Evolutionary conservation across 2,113 vertebrate species (phyloP), one percentile per base, ranked within the genome.

Genomic region (Megaceryle maxima): DNA sequence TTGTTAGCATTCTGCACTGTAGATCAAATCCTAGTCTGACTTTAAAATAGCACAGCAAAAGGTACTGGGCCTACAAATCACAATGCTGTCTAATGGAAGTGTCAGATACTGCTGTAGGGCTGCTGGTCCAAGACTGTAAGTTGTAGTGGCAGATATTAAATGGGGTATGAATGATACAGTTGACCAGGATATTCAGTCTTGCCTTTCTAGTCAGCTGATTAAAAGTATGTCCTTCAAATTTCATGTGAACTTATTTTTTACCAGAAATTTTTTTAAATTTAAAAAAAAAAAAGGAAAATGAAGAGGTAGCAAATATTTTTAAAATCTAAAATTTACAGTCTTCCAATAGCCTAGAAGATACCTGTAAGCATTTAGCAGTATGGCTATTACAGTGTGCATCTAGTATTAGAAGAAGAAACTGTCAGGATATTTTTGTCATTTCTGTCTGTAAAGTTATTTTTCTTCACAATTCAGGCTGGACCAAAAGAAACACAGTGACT

Each of bases 1-100:
- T 17, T n/a, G 50, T 88, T 57, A 57, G 56, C 39, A 67, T 57
- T 87, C 74, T 48, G 44, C 13, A 19, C 5, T 24, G 57, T 31
- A 41, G 74, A 82, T 68, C 21, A 14, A 25, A 83, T 62, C 53
- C 79, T 83, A 57, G 60, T 29, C 73, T 96, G 79, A 85, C 63
- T 90, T 95, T 72, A 91, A 96, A 83, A 88, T 43, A 95, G 60
- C 67, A 59, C 57, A 67, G 70, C 51, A 88, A 59, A 90, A 90
- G 10, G 13, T 46, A 43, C 1, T 31, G 11, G 63, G 35, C 56
- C 76, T 83, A 70, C 85, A 93, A 80, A 95, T 59, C 46, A 39
- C 33, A 81, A 84, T 81, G 76, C 63, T 89, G 44, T 16, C 50
- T 28, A 56, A 72, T 24, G 43, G 57, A 81, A 59, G 55, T 53